Evolutionary conservation across 2,888 invertebrate genomes (phyloP).

Genomic region (Nephrotoma flavescens): DNA sequence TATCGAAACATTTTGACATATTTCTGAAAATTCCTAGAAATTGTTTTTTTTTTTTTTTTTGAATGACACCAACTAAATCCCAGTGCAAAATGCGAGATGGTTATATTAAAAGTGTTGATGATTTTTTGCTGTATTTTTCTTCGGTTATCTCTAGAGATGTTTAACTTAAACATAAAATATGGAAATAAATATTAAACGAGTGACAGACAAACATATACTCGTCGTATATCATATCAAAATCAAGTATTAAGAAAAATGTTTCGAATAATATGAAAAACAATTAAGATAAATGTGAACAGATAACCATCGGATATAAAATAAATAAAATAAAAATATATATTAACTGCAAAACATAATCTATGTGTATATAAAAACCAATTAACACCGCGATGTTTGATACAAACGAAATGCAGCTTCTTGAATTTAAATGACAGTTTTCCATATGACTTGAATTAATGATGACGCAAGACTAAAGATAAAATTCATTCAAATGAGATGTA

Average conservation of each 20-base stretch:
- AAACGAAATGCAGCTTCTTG: background rate
- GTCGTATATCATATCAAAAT: background rate
- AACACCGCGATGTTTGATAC: background rate
- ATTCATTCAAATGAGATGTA: background rate
- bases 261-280: background rate
- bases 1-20: background rate
- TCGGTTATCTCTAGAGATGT: background rate
- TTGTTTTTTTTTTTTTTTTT: background rate
- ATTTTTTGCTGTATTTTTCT: background rate
- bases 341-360: background rate
- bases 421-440: background rate
- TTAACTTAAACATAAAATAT: background rate
- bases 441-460: background rate
- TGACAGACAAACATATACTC: background rate
- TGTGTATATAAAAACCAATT: background rate
- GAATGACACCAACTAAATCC: background rate
- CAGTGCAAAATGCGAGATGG: background rate
- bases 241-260: background rate
- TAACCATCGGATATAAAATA: background rate
- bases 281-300: background rate
- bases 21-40: background rate
- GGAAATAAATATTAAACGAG: background rate
- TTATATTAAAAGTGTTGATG: background rate
- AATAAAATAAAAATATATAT: background rate
- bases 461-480: background rate